A percentile compares a stretch with the other conserved stretches of the same genome.
Conservation (phyloP, 2,113 vertebrate species). For the Isurus oxyrinchus region DNA sequence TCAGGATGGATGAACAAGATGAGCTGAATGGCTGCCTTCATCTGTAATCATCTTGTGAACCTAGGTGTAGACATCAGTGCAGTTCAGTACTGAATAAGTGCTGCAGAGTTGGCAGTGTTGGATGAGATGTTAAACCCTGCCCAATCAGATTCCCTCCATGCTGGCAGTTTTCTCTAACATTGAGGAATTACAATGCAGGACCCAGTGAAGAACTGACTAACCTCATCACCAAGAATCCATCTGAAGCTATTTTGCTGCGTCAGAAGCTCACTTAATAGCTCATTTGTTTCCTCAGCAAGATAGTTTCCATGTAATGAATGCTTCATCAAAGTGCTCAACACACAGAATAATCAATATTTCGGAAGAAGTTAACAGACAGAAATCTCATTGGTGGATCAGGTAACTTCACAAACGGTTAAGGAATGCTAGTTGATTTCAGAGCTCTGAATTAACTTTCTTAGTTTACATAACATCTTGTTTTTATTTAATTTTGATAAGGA, state of each 20-base stretch:
- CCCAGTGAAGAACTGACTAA: not conserved
- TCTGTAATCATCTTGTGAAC: not conserved
- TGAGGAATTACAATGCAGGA: not conserved
- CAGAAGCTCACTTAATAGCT: not conserved
- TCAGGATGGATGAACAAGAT: not conserved
- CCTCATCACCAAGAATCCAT: not conserved
- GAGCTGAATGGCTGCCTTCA: not conserved
- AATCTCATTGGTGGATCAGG: not conserved
- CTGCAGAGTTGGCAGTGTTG: not conserved
- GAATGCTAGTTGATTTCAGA: not conserved
- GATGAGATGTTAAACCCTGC: not conserved
- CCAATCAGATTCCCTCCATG: not conserved
- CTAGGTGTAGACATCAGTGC: not conserved
- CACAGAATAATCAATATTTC: not conserved
- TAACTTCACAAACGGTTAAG: not conserved
- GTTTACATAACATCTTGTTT: not conserved
- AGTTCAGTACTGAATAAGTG: not conserved
- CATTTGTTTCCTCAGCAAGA: constrained; percentile 6
- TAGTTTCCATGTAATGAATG: not conserved
- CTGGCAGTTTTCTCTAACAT: not conserved
- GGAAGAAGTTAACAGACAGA: not conserved
- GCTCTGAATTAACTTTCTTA: not conserved
- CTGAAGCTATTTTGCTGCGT: constrained; percentile 5
- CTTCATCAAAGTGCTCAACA: not conserved
- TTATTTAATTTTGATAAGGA: not conserved